Evolutionary conservation across 2,113 vertebrate genomes (phyloP), one percentile per base, ranked within the genome.

Genomic region (Odontesthes bonariensis): DNA sequence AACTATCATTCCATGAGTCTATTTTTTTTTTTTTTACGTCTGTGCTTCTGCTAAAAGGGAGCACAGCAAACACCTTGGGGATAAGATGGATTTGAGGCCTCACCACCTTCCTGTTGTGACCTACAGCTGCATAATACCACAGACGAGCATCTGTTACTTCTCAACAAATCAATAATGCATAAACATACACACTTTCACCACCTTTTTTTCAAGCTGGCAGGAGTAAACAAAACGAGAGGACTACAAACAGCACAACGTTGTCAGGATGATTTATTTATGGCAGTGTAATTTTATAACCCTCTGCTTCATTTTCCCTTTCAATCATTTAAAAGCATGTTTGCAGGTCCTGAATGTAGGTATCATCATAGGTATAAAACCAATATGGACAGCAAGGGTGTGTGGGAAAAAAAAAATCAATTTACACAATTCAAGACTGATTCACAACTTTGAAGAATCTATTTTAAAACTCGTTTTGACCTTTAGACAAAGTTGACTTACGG

Each of bases 111-210:
- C 31, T 27, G 54, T 40, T 69, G 23, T 68, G 33, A 42, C 57
- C n/a, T n/a, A 49, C 2, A n/a, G 38, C 46, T 10, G 55, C 65
- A 69, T 54, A 38, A 69, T 12, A 56, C 11, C 61, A 70, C 67
- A 66, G 73, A 60, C 60, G 44, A 49, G 58, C 51, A 33, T 58
- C 13, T 33, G 58, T 38, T 1, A 52, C 67, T 46, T 62, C 13
- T 23, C 22, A n/a, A 62, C 65, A 44, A 19, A 64, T 69, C 23
- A 69, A 71, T 64, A 55, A 58, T 14, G 20, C 38, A 56, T 56
- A 51, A 46, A 69, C 7, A 1, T 57, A 44, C 51, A 73, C 3
- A 5, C 49, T 52, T 52, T 52, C 47, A 52, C 38, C 22, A 17
- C n/a, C 12, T 11, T 22, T 27, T 49, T 55, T 40, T 23, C 27